Conservation (phyloP, 1,140 invertebrate species). For the Paralvinella palmiformis region DNA sequence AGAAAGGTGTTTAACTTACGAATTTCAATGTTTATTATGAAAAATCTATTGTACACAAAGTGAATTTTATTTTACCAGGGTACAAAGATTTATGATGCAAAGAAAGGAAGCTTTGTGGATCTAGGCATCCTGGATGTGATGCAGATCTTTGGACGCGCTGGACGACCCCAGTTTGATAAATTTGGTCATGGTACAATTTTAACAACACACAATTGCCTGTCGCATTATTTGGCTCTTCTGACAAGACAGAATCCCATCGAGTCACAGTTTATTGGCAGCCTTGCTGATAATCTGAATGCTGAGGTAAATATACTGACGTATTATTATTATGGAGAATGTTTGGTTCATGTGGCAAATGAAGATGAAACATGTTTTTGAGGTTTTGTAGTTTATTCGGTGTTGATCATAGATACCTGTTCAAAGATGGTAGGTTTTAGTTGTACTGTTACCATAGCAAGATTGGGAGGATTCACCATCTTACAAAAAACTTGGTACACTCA, state of each 20-base stretch:
- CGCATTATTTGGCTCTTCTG: conserved; percentile 87
- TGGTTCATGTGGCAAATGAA: too few species aligned
- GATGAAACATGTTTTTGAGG: too few species aligned
- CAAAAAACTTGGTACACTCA: too few species aligned
- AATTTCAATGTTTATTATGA: neutral
- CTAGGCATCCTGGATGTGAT: conserved; percentile 94
- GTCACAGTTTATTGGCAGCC: conserved; percentile 85
- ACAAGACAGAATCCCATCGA: conserved; percentile 98
- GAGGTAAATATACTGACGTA: too few species aligned
- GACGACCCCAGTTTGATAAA: conserved; percentile 73
- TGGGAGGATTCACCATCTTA: too few species aligned
- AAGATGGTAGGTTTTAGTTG: too few species aligned
- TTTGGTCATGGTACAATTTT: conserved; percentile 89
- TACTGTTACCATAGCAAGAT: too few species aligned
- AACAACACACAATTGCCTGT: conserved; percentile 84
- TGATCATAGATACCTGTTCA: too few species aligned
- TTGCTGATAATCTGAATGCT: conserved; percentile 96
- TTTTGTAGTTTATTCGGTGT: too few species aligned
- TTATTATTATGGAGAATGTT: too few species aligned
- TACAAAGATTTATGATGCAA: conserved; percentile 96
- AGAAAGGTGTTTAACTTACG: too few species aligned
- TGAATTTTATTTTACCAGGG: conserved; percentile 59
- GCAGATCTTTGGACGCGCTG: conserved; percentile 98
- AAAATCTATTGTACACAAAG: neutral
- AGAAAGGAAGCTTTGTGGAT: conserved; percentile 89